Base-by-base conservation (phyloP, 2,888 invertebrate genomes). In the Ptilodon capucinus region DNA sequence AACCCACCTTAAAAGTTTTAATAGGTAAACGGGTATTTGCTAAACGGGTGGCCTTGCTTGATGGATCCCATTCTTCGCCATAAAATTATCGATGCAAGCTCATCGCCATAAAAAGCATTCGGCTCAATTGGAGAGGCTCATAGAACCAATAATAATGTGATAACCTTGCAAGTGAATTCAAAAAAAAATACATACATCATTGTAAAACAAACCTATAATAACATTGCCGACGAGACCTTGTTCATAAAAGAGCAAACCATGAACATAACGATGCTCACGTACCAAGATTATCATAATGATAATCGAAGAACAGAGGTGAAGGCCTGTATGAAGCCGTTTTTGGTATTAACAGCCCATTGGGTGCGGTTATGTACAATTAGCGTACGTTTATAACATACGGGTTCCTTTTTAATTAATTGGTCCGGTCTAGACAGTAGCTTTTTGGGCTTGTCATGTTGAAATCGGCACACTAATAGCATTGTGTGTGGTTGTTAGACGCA, bases 221-320 rank as follows among this genome's bases (percentile, higher is more conserved):
- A 36, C 48, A 47, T 19, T 44, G 13, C 39, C 28, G 40, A 49
- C 25, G 36, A 39, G 46, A 44, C 59, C 53, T 59, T 53, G 61
- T 39, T 4, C 47, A 51, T 44, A 63, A 55, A 42, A 62, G 46
- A 53, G 32, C 44, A 38, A 51, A 48, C 46, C 47, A 50, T 46
- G 43, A 49, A 43, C 25, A 25, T 49, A 47, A 52, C 42, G 42
- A 51, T 51, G 50, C 51, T 54, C 54, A 59, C 48, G 59, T 39
- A 47, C 43, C 30, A 55, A 44, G 51, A 57, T 60, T 59, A 59
- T 58, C 54, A 39, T 41, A 16, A 42, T 50, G 61, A 63, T 68
- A 57, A 69, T 59, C 55, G 54, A 48, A 49, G 42, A 41, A 41
- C 51, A 68, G 59, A 67, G 64, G 65, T 68, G 57, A 72, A 73